A percentile compares a stretch with the other conserved stretches of the same genome.
Conservation (phyloP, 2,113 vertebrate genomes). For the Alexandromys fortis region DNA sequence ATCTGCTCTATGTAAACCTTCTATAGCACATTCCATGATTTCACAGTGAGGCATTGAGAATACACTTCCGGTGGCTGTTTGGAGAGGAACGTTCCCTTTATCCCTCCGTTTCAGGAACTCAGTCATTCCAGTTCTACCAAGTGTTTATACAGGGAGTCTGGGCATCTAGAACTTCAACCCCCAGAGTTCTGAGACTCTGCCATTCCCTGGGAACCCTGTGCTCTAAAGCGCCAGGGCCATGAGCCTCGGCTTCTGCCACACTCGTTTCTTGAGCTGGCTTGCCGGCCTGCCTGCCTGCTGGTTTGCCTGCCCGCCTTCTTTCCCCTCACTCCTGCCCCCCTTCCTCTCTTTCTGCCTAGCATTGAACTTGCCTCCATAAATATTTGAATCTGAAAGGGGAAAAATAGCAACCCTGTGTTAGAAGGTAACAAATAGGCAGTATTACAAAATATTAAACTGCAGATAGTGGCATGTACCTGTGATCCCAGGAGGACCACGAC, state of each 20-base stretch:
- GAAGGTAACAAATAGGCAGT: not conserved
- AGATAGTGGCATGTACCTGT: not conserved
- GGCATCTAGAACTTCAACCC: not conserved
- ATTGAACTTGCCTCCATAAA: not conserved
- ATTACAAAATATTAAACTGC: not conserved
- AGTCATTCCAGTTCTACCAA: not conserved
- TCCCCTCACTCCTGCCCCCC: not conserved
- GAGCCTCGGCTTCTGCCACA: not conserved
- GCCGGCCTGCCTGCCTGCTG: rapidly evolving
- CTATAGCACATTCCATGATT: not conserved
- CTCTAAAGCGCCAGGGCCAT: not conserved
- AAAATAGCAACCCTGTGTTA: not conserved
- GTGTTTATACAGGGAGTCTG: not conserved
- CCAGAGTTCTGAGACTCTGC: not conserved
- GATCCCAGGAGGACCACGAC: not conserved
- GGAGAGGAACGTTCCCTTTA: slow-evolving; percentile 5
- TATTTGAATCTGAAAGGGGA: not conserved
- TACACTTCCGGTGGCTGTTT: slow-evolving; percentile 6
- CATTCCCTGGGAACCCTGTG: not conserved
- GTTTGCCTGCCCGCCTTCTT: rapidly evolving
- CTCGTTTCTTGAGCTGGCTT: not conserved
- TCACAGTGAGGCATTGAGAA: not conserved
- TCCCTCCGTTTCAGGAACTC: slow-evolving; percentile 11
- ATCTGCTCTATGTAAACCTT: not conserved
- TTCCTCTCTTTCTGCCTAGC: not conserved